These are phyloP conservation scores for Centropus unirufus DNA, from an alignment of 2,113 vertebrate species.

Conservation along the genomic window DNA sequence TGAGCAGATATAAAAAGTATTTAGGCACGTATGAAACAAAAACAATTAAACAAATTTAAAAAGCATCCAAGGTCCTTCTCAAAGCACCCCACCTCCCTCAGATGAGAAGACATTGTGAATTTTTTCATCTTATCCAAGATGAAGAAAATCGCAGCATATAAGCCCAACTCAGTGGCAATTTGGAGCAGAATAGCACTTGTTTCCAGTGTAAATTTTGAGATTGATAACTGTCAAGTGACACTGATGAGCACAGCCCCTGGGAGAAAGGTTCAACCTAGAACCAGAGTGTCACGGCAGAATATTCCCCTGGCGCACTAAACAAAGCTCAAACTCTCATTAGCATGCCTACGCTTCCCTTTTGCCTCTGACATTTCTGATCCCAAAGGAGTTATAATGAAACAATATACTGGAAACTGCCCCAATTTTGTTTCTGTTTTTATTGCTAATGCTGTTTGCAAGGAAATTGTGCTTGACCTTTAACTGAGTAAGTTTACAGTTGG, in stretches of 20 bases:
- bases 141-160: neutral
- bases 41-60: neutral
- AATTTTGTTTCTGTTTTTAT: neutral
- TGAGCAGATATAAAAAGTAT: neutral
- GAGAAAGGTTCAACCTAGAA: neutral
- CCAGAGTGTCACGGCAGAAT: neutral
- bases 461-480: slow-evolving; percentile 40
- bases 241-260: neutral
- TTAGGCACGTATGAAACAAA: neutral
- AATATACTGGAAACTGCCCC: neutral
- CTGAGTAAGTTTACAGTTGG: neutral
- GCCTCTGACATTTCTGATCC: slow-evolving; percentile 35
- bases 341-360: neutral
- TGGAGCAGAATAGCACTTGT: neutral
- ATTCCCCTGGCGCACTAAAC: neutral
- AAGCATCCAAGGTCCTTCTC: neutral
- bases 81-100: neutral
- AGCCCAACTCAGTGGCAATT: neutral
- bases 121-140: neutral
- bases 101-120: neutral
- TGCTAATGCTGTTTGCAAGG: slow-evolving; percentile 27
- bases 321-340: slow-evolving; percentile 26
- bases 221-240: neutral
- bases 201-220: neutral
- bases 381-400: neutral